A percentile compares a stretch with the other conserved stretches of the same genome.
Evolutionary conservation across 2,797 vertebrate genomes (phyloP).

Genomic region (Crenuchus spilurus): DNA sequence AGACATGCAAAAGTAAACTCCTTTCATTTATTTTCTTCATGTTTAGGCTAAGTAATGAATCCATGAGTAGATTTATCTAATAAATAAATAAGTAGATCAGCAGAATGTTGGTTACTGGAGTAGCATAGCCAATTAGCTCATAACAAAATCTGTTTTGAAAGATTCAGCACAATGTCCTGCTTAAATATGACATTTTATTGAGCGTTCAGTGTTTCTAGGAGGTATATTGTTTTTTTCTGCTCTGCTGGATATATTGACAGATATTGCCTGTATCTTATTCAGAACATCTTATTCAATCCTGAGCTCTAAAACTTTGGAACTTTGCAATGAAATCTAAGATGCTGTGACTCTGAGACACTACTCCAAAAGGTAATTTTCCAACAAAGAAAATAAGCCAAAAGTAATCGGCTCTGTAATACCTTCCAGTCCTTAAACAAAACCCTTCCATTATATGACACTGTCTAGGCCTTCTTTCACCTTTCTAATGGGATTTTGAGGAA

Average conservation of each 20-base stretch:
- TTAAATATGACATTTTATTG: no score
- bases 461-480: slow-evolving; percentile 70
- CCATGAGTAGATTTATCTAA: no score
- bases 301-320: slow-evolving; percentile 34
- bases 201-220: not conserved
- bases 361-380: slow-evolving; percentile 81
- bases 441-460: slow-evolving; percentile 82
- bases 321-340: slow-evolving; percentile 53
- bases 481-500: slow-evolving; percentile 85
- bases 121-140: no score
- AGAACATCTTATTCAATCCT: slow-evolving; percentile 27
- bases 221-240: not conserved
- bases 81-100: no score
- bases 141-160: no score
- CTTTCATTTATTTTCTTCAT: no score
- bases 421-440: slow-evolving; percentile 86
- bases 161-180: no score
- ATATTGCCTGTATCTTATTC: not conserved
- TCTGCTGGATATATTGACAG: not conserved
- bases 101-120: no score
- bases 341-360: slow-evolving; percentile 68
- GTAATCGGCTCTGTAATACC: slow-evolving; percentile 85
- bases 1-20: no score
- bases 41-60: no score
- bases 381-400: slow-evolving; percentile 83